Evolutionary conservation across 2,888 invertebrate genomes (phyloP), one percentile per base, ranked within the genome.

Genomic region (Drosophila macrospina): DNA sequence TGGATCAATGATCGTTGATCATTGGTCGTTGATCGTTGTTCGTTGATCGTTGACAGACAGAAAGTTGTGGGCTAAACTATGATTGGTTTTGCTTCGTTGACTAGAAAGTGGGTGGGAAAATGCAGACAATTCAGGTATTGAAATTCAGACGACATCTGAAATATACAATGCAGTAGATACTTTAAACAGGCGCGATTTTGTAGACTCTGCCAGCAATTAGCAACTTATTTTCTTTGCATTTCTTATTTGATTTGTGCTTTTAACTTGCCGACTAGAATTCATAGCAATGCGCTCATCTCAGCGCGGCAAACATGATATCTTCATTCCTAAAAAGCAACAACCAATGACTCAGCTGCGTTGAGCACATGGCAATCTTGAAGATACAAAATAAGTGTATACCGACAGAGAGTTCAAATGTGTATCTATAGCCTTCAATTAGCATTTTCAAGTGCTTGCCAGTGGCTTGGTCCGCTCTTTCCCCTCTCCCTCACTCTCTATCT

Each of bases 351-450:
- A 74, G 62, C 71, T 59, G 6, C 4, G 26, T 30, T 24, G 16
- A 45, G 60, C 69, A 73, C 41, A 74, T 74, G 70, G 70, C 61
- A 54, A 69, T 69, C 50, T 61, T 61, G 50, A 34, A 74, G 69
- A 74, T 67, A 62, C 50, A 52, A 55, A 45, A 47, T 26, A 37
- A 6, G 24, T 50, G 5, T 51, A 20, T 20, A 32, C 16, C 16
- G n/a, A 44, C 26, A 13, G 44, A 26, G 44, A 28, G 44, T 28
- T 28, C 44, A 28, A 28, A 15, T 52, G 51, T 39, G 57, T 60
- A 67, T 64, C 55, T 63, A 65, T 56, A 83, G 81, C 79, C 81
- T 81, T 84, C 84, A 82, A 84, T 84, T 84, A 84, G 69, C 79
- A 69, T 75, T 82, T 81, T 79, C 75, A 83, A 72, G 68, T 59